Conservation (phyloP, 2,797 vertebrate species). For the Heteromormyrus szaboi region DNA sequence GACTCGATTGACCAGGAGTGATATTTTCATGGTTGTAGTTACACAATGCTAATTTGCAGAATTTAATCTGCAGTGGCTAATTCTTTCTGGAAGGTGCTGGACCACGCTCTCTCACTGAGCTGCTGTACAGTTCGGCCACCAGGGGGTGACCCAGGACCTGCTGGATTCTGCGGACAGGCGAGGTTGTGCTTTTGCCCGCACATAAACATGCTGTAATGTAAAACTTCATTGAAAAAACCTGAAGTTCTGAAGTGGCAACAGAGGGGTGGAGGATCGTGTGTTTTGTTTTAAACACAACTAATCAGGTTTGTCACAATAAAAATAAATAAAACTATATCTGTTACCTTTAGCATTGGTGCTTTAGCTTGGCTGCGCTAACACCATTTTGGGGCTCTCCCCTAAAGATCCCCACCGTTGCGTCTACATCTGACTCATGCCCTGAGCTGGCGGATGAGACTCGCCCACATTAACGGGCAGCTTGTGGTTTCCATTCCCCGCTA, state of each 20-base stretch:
- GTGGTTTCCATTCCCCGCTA: neutral
- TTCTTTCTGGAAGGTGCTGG: neutral
- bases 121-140: neutral
- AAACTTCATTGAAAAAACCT: neutral
- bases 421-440: neutral
- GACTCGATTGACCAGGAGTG: neutral
- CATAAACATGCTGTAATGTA: neutral
- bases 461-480: constrained; percentile 2
- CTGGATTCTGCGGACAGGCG: neutral
- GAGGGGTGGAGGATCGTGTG: neutral
- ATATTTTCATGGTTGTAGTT: neutral
- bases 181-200: no score
- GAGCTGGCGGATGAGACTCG: neutral
- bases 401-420: neutral
- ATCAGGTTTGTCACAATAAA: neutral
- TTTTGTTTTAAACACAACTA: neutral
- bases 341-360: neutral
- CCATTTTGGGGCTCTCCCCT: neutral
- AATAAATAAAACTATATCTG: neutral
- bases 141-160: neutral
- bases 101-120: neutral
- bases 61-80: neutral
- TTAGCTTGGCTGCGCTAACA: neutral
- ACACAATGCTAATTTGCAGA: neutral
- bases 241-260: neutral